Conservation (phyloP, 2,888 invertebrate species). For the Eupithecia abbreviata region DNA sequence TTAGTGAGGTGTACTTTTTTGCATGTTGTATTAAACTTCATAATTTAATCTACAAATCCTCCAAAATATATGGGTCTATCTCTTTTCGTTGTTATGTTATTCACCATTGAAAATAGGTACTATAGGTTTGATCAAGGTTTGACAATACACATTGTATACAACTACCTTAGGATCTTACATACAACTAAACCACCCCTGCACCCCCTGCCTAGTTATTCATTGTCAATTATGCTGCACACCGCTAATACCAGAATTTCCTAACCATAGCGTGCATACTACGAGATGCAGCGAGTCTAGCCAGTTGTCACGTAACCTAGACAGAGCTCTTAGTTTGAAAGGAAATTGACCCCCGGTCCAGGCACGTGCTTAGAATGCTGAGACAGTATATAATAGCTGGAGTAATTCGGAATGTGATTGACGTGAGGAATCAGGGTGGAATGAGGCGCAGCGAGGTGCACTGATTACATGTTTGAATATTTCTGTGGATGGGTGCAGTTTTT, state of each 20-base stretch:
- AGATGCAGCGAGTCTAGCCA: slow-evolving; percentile 8
- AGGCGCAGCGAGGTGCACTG: not conserved
- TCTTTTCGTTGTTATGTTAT: too few species aligned
- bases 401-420: slow-evolving; percentile 59
- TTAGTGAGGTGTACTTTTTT: too few species aligned
- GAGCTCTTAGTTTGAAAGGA: slow-evolving; percentile 55
- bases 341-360: slow-evolving; percentile 64
- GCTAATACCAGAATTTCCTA: not conserved
- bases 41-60: too few species aligned
- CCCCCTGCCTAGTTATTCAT: not conserved
- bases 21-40: too few species aligned
- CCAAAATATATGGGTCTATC: too few species aligned
- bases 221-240: not conserved
- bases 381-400: slow-evolving; percentile 46
- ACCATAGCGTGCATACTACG: slow-evolving; percentile 11
- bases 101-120: too few species aligned
- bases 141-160: too few species aligned
- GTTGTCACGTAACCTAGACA: slow-evolving; percentile 45
- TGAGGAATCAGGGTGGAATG: slow-evolving; percentile 30
- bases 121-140: too few species aligned
- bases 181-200: not conserved
- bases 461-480: slow-evolving; percentile 1
- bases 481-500: slow-evolving; percentile 4
- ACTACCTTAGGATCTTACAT: too few species aligned
- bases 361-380: slow-evolving; percentile 63